These are phyloP conservation scores for Zosterops pallidus DNA, from an alignment of 2,113 vertebrate genomes.

Conservation along the genomic window DNA sequence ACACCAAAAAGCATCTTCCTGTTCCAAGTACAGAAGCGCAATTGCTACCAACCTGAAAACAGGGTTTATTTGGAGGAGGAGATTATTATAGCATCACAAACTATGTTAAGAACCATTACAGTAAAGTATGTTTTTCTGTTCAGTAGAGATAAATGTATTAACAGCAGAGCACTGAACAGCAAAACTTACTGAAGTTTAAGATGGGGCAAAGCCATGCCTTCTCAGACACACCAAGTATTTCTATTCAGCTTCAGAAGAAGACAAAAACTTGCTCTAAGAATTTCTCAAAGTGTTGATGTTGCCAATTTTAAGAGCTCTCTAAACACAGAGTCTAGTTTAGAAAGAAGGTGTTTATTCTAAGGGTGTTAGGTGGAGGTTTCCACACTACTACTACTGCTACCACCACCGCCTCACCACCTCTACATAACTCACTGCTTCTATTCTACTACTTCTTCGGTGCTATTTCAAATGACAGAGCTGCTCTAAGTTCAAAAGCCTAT, in stretches of 20 bases:
- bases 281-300: neutral
- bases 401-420: neutral
- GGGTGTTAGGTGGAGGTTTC: neutral
- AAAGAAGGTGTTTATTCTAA: neutral
- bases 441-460: neutral
- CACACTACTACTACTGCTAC: neutral
- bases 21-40: slow-evolving; percentile 93
- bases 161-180: neutral
- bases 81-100: neutral
- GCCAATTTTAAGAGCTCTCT: neutral
- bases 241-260: neutral
- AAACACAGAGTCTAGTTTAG: neutral
- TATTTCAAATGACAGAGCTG: neutral
- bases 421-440: neutral
- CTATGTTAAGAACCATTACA: neutral
- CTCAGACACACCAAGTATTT: neutral
- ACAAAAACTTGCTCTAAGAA: neutral
- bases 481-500: neutral
- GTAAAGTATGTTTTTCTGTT: neutral
- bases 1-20: slow-evolving; percentile 98
- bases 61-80: neutral
- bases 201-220: neutral
- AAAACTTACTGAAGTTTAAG: neutral
- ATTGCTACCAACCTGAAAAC: slow-evolving; percentile 86
- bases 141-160: neutral